Evolutionary conservation across 2,797 vertebrate genomes (phyloP), one percentile per base, ranked within the genome.

Genomic region (Microchirus variegatus): DNA sequence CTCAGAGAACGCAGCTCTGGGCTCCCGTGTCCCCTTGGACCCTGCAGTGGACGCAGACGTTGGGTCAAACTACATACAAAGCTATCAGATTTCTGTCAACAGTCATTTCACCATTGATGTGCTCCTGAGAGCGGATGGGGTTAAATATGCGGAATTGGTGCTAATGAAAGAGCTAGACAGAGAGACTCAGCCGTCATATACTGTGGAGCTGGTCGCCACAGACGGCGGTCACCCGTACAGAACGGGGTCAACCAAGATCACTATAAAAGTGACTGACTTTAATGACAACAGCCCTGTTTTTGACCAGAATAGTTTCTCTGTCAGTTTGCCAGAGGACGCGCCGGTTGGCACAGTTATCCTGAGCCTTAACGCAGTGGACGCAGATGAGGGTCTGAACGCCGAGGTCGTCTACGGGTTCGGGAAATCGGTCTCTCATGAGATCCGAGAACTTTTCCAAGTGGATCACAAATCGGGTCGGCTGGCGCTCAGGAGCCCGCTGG

Each of bases 281-380:
- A 99, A 99, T 0, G 97, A 99, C 90, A 97, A 99, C 77, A 95
- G 94, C 51, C 96, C 96, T 0, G 86, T 94, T 68, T 99, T 98
- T 44, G 93, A 97, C 19, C 94, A 93, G 75, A 93, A 89, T 35
- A 91, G 93, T 0, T 93, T 95, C 59, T 92, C 93, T 0, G 95
- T 98, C 54, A 96, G 95, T 75, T 70, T 99, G 78, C 94, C 93
- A 0, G 97, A 98, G 87, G 97, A 98, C 4, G 94, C 96, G 0
- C 93, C 93, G 0, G 90, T 93, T 0, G 96, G 95, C 61, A 90
- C 93, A 0, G 81, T 95, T 8, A 91, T 98, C n/a, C 87, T 97
- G 1, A 93, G 95, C 51, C 82, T 98, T 43, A 94, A 95, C 2
- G 96, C 96, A 0, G 80, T 82, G 0, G 96, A 97, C 53, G 92